Percentiles rank a stretch among this genome's conserved stretches.
These are phyloP conservation scores for Proctacanthus coquilletti DNA, from an alignment of 1,140 invertebrate species.

Conservation along the genomic window DNA sequence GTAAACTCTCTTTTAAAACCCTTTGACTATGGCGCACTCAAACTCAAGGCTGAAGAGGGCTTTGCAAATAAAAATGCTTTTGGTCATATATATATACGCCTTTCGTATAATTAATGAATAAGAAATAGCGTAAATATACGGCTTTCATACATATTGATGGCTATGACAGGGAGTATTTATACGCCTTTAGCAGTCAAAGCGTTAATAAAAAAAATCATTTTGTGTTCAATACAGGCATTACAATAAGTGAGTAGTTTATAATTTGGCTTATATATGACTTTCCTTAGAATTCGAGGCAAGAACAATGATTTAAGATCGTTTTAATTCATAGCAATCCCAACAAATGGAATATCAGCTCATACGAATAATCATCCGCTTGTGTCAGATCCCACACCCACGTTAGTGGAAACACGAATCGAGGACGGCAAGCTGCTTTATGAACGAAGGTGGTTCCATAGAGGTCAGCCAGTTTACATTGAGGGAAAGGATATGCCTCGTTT, in stretches of 20 bases:
- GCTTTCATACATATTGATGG: too few relatives aligned
- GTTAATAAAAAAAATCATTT: too few relatives aligned
- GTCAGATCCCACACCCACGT: conserved; percentile 20
- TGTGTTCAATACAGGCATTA: too few relatives aligned
- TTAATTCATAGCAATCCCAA: conserved; percentile 12
- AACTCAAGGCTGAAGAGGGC: too few relatives aligned
- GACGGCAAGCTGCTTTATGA: conserved; percentile 90
- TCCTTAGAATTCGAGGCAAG: background rate
- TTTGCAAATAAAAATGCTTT: too few relatives aligned
- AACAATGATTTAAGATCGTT: background rate
- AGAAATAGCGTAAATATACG: too few relatives aligned
- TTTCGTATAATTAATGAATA: too few relatives aligned
- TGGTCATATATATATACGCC: too few relatives aligned
- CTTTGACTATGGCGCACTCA: too few relatives aligned
- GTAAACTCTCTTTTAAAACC: too few relatives aligned
- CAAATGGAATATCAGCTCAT: conserved; percentile 20
- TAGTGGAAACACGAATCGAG: conserved; percentile 72
- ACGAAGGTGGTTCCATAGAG: conserved; percentile 85
- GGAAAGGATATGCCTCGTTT: conserved; percentile 69
- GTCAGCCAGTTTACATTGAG: conserved; percentile 82
- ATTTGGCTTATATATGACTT: background rate
- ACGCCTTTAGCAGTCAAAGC: too few relatives aligned
- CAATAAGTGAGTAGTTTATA: conserved; percentile 5
- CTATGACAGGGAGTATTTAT: too few relatives aligned
- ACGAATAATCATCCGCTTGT: conserved; percentile 13